These are phyloP conservation scores for Platyscapa corneri DNA, from an alignment of 1,140 invertebrate species.

Conservation along the genomic window DNA sequence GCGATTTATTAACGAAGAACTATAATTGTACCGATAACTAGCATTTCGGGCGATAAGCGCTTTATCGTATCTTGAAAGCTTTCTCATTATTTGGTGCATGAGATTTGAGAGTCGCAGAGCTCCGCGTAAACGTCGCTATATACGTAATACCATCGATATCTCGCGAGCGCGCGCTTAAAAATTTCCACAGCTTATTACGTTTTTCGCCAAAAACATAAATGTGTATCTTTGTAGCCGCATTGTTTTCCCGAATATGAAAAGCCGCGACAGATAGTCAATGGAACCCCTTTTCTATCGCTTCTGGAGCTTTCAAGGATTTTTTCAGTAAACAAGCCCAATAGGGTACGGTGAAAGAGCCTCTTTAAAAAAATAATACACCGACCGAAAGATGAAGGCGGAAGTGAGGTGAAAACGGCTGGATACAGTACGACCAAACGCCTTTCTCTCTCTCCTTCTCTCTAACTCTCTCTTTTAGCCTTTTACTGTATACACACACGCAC, in stretches of 20 bases:
- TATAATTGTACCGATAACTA: not conserved
- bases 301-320: not conserved
- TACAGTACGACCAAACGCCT: not conserved
- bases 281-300: not conserved
- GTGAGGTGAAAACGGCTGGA: constrained; percentile 26
- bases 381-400: constrained; percentile 42
- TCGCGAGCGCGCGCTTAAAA: not conserved
- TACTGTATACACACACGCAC: not conserved
- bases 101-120: not conserved
- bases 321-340: not conserved
- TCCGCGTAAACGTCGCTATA: no score
- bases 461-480: not conserved
- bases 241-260: no score
- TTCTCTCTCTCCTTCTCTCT: not conserved
- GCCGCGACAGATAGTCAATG: not conserved
- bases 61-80: not conserved
- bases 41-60: not conserved
- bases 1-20: not conserved
- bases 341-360: not conserved
- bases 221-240: not conserved
- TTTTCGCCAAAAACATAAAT: no score
- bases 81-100: not conserved
- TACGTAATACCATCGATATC: not conserved
- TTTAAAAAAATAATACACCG: constrained; percentile 26
- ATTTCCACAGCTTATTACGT: not conserved